Base-by-base conservation (phyloP, 2,888 invertebrate species). In the Cheilosia soror region DNA sequence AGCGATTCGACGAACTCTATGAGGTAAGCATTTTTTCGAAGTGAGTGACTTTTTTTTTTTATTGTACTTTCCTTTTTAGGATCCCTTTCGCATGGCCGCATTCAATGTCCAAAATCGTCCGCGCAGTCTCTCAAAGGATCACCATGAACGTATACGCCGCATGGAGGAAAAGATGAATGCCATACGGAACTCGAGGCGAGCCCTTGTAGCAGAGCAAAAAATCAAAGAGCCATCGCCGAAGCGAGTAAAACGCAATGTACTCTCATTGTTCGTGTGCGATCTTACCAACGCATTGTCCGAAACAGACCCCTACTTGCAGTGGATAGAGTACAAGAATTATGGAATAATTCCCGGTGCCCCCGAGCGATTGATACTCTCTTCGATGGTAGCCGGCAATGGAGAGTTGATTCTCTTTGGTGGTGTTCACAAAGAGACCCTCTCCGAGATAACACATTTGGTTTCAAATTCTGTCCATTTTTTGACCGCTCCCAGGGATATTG, bases 381-480 rank as follows among this genome's bases (percentile, higher is more conserved):
- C 97, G 40, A 94, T 98, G 88, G 96, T 98, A 5, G 95, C 96
- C 87, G 98, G 98, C 13, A 96, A 97, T 90, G 97, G 97, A 11
- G 98, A 99, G 93, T 92, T 99, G 33, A 96, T 99, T 69, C 96
- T 99, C 94, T 98, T 99, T 93, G 98, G 98, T n/a, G 99, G 98
- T 77, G 97, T 98, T 87, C 95, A 96, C 89, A 97, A 97, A 91
- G 96, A 96, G 90, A 94, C 95, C 83, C 91, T 95, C 84, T 94
- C 94, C 89, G 91, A 91, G 82, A 91, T 92, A 73, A 95, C 94
- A 88, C 95, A 95, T 90, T 94, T 95, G 92, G 96, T 96, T 89
- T 96, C 96, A 49, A 96, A 96, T 93, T 94, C 95, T 75, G 92
- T 96, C 89, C 95, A 96, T 93, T 96, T 96, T 91, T 94, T 96